Conservation (phyloP, 2,797 vertebrate genomes). For the Rhadinocentrus ornatus region DNA sequence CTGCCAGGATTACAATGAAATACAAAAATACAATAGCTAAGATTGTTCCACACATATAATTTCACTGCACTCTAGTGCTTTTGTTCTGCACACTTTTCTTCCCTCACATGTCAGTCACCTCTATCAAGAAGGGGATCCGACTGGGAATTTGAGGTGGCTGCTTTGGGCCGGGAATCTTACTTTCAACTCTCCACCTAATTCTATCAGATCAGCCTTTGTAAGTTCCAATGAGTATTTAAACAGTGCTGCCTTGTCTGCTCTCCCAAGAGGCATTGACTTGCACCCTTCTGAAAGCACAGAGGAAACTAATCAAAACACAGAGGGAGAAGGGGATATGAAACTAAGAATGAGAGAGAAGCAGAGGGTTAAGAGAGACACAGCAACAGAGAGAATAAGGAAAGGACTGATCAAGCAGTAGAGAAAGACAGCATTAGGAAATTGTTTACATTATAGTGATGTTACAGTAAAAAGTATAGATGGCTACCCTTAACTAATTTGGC, state of each 20-base stretch:
- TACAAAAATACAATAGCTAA: neutral
- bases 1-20: constrained; percentile 18
- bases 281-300: constrained; percentile 31
- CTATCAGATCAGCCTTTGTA: constrained; percentile 51
- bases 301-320: constrained; percentile 49
- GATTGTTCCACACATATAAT: neutral
- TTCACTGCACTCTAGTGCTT: constrained; percentile 7
- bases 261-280: constrained; percentile 44
- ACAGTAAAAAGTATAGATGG: constrained; percentile 51
- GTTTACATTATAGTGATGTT: constrained; percentile 45
- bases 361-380: constrained; percentile 29
- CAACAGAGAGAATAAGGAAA: constrained; percentile 35
- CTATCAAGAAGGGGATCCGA: constrained; percentile 27
- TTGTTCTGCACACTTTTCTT: constrained; percentile 11
- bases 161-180: constrained; percentile 34
- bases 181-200: constrained; percentile 43
- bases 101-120: constrained; percentile 42
- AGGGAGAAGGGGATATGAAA: constrained; percentile 13
- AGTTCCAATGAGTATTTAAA: constrained; percentile 70
- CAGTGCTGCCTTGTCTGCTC: constrained; percentile 29
- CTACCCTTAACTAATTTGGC: constrained; percentile 52
- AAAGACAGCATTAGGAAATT: constrained; percentile 27
- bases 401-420: constrained; percentile 3
- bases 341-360: constrained; percentile 34
- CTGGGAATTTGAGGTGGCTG: constrained; percentile 46